These are phyloP conservation scores for Dimorphilus gyrociliatus DNA, from an alignment of 2,888 invertebrate species.

Conservation along the genomic window DNA sequence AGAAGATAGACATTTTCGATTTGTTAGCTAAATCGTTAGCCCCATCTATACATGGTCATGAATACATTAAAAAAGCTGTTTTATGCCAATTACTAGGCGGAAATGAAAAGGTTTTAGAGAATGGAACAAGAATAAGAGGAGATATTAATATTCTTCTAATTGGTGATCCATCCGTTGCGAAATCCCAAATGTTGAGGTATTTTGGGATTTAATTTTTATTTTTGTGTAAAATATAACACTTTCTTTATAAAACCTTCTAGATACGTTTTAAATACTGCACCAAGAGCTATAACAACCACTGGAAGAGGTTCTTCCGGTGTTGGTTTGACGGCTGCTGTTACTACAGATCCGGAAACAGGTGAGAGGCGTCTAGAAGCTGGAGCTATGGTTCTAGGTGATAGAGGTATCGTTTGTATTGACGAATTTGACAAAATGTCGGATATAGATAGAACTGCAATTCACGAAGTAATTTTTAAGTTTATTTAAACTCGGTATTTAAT, in stretches of 20 bases:
- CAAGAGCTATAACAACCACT: constrained; percentile 87
- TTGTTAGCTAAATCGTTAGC: constrained; percentile 76
- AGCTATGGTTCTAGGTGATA: constrained; percentile 97
- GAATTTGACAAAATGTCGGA: constrained; percentile 98
- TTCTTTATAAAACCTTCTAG: constrained; percentile 35
- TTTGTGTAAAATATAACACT: constrained; percentile 3
- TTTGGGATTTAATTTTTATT: constrained; percentile 1
- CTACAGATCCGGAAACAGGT: constrained; percentile 74
- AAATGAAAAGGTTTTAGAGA: constrained; percentile 68
- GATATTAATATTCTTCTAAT: constrained; percentile 81
- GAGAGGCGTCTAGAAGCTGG: constrained; percentile 72
- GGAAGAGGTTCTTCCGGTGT: constrained; percentile 96
- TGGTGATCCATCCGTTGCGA: constrained; percentile 97
- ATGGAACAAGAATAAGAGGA: constrained; percentile 36
- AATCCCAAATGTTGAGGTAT: constrained; percentile 58
- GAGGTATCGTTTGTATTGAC: constrained; percentile 89
- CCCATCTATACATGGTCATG: constrained; percentile 93
- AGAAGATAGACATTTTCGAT: constrained; percentile 67
- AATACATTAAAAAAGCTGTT: constrained; percentile 87
- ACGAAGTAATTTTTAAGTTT: constrained; percentile 54
- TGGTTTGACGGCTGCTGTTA: constrained; percentile 94
- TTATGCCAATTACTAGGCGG: constrained; percentile 84
- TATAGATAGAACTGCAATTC: constrained; percentile 93
- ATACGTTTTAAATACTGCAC: constrained; percentile 83
- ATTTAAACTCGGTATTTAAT: background rate